Percentiles rank a stretch among this genome's conserved stretches.
Evolutionary conservation across 2,797 vertebrate species (phyloP).

Genomic region (Danio albolineatus): DNA sequence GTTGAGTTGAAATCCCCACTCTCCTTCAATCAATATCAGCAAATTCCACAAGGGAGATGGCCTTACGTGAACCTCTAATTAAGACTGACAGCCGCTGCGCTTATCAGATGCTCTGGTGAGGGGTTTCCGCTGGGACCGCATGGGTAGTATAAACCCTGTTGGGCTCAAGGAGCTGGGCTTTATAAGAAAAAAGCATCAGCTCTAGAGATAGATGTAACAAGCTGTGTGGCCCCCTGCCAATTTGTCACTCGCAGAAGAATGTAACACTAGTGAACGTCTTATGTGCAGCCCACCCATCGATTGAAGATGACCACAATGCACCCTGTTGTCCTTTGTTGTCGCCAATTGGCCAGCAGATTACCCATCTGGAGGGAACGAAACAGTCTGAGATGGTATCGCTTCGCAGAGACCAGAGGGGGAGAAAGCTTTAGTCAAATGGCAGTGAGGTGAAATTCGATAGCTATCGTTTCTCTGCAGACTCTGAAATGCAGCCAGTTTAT

Average conservation of each 20-base stretch:
- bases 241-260: constrained; percentile 17
- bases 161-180: not conserved
- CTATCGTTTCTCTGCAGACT: constrained; percentile 24
- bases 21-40: constrained; percentile 35
- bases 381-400: constrained; percentile 49
- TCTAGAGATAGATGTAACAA: constrained; percentile 26
- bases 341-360: constrained; percentile 34
- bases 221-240: constrained; percentile 18
- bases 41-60: constrained; percentile 3
- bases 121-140: not conserved
- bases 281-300: constrained; percentile 6
- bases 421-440: constrained; percentile 35
- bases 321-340: constrained; percentile 21
- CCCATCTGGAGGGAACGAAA: constrained; percentile 24
- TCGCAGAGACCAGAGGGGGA: constrained; percentile 35
- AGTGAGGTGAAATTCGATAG: constrained; percentile 51
- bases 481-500: constrained; percentile 33
- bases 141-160: not conserved
- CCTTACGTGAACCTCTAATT: constrained; percentile 23
- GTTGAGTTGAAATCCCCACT: not conserved
- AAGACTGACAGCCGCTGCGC: constrained; percentile 16
- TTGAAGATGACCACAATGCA: constrained; percentile 32
- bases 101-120: constrained; percentile 12
- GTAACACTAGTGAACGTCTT: not conserved
- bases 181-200: not conserved